Evolutionary conservation across 2,888 invertebrate genomes (phyloP), one percentile per base, ranked within the genome.

Genomic region (Eutolmus rufibarbis): DNA sequence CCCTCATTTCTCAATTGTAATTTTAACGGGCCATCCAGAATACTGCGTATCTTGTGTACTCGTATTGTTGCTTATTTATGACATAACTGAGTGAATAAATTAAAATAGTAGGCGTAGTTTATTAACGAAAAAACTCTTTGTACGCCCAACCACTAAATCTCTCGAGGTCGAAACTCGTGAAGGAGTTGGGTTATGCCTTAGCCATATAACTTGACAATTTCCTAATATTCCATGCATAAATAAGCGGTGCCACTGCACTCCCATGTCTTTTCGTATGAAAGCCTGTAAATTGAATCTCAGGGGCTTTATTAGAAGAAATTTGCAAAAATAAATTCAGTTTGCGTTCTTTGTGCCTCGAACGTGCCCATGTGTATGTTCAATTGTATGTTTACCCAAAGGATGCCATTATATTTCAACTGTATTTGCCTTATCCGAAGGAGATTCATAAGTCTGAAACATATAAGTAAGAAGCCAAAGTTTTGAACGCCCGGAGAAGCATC

Each of bases 351-450:
- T 43, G 28, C 14, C 56, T n/a, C n/a, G 37, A 19, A 19, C 31
- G 19, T 81, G 40, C 14, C 9, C 74, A 43, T 43, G 56, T 37
- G 46, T 74, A 28, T 74, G 78, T 86, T 12, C 78, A 66, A 40
- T 78, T 57, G 43, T 86, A 66, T 86, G 37, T 86, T 86, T 86
- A 78, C 78, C 78, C 86, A 78, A 56, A 86, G 57, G 78, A 86
- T 57, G 78, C 78, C 86, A 86, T 86, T 86, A 86, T 86, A 78
- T 86, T 77, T 86, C 78, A 78, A 77, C 86, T 57, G 37, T 86
- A 43, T 86, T 86, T 86, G 86, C 78, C 56, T 86, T 86, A 86
- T 43, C 40, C 74, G 23, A 74, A 28, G 43, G 31, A 85, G 85
- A 85, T 85, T 85, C 85, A 85, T 74, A 85, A 85, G 74, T 85